Evolutionary conservation across 2,888 invertebrate genomes (phyloP), one percentile per base, ranked within the genome.

Genomic region (Drosophila differens): DNA sequence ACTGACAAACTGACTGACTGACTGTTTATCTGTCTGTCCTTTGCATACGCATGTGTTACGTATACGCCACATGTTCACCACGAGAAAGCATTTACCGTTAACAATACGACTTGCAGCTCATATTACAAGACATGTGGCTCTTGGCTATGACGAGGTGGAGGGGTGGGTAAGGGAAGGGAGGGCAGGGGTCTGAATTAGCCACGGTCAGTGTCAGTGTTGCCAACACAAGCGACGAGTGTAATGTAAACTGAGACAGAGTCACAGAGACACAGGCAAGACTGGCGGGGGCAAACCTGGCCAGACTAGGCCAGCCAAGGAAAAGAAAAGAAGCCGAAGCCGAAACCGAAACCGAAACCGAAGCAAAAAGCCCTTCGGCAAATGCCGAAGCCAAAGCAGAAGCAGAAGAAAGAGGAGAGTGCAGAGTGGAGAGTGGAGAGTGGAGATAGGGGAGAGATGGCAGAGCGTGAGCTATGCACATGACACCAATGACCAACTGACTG

Each of bases 401-500:
- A 58, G 60, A 67, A 54, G 30, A 37, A 65, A 67, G 59, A 59
- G 37, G 37, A 41, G 28, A 7, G 28, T 37, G 30, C 12, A 76
- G 47, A 25, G 28, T 37, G 30, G 12, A 19, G 39, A 67, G 25
- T 47, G 44, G 2, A 14, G 44, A 39, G 9, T 39, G 39, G 3
- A 19, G 19, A 54, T 10, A 16, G 25, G 52, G 65, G 51, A 54
- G 37, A 35, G 59, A 47, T 57, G 63, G 41, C 19, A 68, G 41
- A 55, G 65, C 74, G 57, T 64, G 67, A 74, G 74, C 74, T 68
- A 83, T 78, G 79, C 74, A 75, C 81, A 83, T 85, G 87, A 86
- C 83, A 86, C 91, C 88, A 88, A 91, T 92, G 92, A 91, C 92
- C 92, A 91, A 91, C 91, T 91, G 92, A 91, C 91, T 91, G 91